phyloP scores from a whole-genome alignment of 2,113 vertebrate genomes.

The Tychaedon coryphoeus region DNA sequence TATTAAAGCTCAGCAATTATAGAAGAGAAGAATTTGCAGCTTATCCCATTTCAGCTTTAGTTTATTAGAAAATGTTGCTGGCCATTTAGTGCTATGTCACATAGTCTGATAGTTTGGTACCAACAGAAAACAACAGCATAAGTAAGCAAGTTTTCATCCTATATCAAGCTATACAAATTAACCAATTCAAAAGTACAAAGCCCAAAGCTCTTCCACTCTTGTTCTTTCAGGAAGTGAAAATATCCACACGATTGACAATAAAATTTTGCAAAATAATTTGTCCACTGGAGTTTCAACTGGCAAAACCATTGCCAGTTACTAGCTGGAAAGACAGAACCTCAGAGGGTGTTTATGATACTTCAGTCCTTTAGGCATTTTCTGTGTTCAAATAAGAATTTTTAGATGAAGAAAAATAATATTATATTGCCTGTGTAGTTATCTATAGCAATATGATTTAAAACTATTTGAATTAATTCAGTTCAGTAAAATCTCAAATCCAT shows the following conservation, averaged over 20 bases:
- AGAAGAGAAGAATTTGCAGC: background rate
- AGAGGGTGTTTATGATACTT: background rate
- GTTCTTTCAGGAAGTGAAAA: background rate
- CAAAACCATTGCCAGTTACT: background rate
- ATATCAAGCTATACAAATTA: background rate
- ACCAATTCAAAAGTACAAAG: background rate
- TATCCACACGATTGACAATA: background rate
- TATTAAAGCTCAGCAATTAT: background rate
- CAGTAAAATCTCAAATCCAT: background rate
- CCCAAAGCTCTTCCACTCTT: background rate
- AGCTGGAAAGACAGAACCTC: background rate
- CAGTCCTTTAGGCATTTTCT: background rate
- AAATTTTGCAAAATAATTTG: background rate
- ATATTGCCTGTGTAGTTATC: background rate
- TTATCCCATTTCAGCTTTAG: background rate
- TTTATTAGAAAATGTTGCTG: background rate
- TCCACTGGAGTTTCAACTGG: background rate
- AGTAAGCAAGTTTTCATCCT: background rate
- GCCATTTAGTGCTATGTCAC: background rate
- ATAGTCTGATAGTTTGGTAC: background rate
- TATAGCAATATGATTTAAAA: background rate
- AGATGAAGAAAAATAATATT: background rate
- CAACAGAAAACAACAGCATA: background rate
- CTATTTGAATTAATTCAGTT: background rate
- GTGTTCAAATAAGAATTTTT: background rate